Evolutionary conservation across 2,888 invertebrate species (phyloP).

Genomic region (Alsophila aescularia): DNA sequence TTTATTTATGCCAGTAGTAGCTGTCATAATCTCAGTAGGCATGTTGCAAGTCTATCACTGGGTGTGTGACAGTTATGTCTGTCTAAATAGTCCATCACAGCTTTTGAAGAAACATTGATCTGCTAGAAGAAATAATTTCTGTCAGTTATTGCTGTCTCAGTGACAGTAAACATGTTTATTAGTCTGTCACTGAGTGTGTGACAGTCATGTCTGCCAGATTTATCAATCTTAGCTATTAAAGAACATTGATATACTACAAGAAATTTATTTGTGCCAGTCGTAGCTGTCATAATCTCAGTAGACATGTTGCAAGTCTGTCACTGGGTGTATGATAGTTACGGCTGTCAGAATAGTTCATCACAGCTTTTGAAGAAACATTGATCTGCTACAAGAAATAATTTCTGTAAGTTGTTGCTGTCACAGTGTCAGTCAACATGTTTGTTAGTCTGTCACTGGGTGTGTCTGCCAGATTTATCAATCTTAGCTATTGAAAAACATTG

Average conservation of each 20-base stretch:
- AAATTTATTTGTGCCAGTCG: slow-evolving; percentile 4
- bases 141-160: slow-evolving; percentile 15
- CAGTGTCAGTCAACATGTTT: slow-evolving; percentile 33
- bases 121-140: neutral
- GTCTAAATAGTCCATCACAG: too few relatives aligned
- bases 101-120: neutral
- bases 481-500: too few relatives aligned
- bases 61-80: too few relatives aligned
- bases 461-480: too few relatives aligned
- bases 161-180: slow-evolving; percentile 43
- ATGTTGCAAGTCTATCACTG: too few relatives aligned
- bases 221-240: too few relatives aligned
- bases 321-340: slow-evolving; percentile 32
- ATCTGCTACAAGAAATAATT: neutral
- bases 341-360: slow-evolving; percentile 9
- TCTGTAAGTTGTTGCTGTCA: slow-evolving; percentile 20
- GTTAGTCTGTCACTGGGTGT: slow-evolving; percentile 30
- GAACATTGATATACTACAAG: neutral
- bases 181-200: slow-evolving; percentile 27
- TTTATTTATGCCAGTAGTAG: too few relatives aligned
- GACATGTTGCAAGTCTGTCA: slow-evolving; percentile 36
- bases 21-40: too few relatives aligned
- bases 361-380: neutral
- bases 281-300: slow-evolving; percentile 29
- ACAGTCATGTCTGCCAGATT: too few relatives aligned